Evolutionary conservation across 2,113 vertebrate species (phyloP).

Genomic region (Cyphomyrus discorhynchus): DNA sequence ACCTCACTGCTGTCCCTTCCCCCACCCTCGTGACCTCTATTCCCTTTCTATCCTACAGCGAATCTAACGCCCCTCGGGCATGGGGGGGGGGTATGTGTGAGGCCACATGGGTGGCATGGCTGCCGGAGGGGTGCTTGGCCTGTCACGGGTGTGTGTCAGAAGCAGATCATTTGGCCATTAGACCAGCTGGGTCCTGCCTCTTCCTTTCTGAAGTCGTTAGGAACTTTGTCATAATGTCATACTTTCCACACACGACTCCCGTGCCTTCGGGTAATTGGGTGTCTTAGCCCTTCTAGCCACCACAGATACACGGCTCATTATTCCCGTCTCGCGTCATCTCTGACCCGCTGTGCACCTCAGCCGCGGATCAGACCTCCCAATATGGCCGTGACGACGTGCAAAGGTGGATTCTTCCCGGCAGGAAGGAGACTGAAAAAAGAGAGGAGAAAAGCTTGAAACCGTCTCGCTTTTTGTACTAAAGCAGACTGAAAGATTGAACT

Average conservation of each 20-base stretch:
- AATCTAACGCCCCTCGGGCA: not conserved
- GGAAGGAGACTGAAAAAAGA: not conserved
- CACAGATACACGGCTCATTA: not conserved
- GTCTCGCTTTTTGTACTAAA: not conserved
- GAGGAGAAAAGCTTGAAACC: not conserved
- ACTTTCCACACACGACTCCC: not conserved
- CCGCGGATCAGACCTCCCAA: slow-evolving; percentile 19
- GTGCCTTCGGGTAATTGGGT: not conserved
- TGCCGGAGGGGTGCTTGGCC: not conserved
- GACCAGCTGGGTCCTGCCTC: not conserved
- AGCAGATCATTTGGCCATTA: not conserved
- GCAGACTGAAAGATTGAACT: not conserved
- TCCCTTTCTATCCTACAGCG: slow-evolving; percentile 10
- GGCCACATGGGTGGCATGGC: not conserved
- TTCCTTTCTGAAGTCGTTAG: not conserved
- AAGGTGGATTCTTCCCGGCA: slow-evolving; percentile 38
- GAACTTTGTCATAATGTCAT: not conserved
- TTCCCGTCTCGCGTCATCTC: not conserved
- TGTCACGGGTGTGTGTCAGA: not conserved
- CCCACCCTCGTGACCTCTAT: slow-evolving; percentile 29
- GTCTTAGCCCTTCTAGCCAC: not conserved
- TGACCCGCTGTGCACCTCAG: not conserved
- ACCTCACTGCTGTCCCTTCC: slow-evolving; percentile 13
- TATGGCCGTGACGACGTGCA: slow-evolving; percentile 39
- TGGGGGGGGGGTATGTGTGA: not conserved